Evolutionary conservation across 1,140 invertebrate species (phyloP), one percentile per base, ranked within the genome.

Genomic region (Chironomus tepperi): DNA sequence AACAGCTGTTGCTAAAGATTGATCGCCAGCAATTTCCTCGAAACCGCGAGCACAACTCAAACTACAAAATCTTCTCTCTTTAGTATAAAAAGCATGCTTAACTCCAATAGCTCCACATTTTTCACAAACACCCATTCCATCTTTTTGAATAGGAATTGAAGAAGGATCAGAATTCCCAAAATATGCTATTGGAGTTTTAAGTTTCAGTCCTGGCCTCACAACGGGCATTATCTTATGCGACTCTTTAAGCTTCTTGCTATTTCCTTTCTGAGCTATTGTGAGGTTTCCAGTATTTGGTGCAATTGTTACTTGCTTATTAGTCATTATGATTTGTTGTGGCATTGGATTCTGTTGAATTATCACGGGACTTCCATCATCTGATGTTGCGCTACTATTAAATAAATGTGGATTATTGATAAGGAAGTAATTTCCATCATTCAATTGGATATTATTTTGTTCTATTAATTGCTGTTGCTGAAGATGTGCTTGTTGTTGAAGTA

Each of bases 41-140:
- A 81, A 83, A 34, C 86, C 85, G 75, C 89, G 83, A 3, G 90
- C 90, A 83, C 91, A 93, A 12, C 88, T 86, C 83, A 91, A 86
- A 79, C 90, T 92, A 79, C 91, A 93, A 82, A 90, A 93, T 76
- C 90, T 84, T 77, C 93, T 86, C 77, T 93, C 91, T 81, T 92
- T 91, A 10, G 92, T 94, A 79, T 95, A 95, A 83, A 95, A 95
- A 2, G 93, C 91, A 83, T 94, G 91, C 81, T 94, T 94, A 7
- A 95, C 93, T 76, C 93, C 93, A 77, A 94, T 92, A 42, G 91
- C 90, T 73, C 93, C 93, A 83, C 93, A 96, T 82, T 92, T 91
- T 83, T 93, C 91, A 86, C 93, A 95, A 43, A 94, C 91, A 93
- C 91, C 91, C 86, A 93, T 93, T 78, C 92, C 92, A 84, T 94